A percentile compares a stretch with the other conserved stretches of the same genome.
phyloP scores from a whole-genome alignment of 2,888 invertebrate genomes.

The Microplitis deprimator region DNA sequence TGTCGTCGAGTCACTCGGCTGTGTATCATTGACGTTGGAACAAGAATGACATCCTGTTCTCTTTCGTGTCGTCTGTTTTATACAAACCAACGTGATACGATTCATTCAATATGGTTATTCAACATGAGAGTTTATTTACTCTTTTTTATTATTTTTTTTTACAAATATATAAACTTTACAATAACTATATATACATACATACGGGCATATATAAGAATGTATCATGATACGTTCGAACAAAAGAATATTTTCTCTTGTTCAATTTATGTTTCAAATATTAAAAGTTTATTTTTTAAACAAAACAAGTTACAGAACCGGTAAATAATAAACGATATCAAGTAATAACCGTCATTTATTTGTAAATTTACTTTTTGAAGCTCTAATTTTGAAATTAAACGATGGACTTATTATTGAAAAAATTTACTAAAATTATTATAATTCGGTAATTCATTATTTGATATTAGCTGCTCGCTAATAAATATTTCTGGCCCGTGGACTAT shows the following conservation, averaged over 20 bases:
- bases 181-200: neutral
- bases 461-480: too few relatives aligned
- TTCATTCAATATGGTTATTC: neutral
- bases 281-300: neutral
- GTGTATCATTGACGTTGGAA: neutral
- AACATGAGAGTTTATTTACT: neutral
- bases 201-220: neutral
- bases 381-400: too few relatives aligned
- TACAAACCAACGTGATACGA: slow-evolving; percentile 1
- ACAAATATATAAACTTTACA: neutral
- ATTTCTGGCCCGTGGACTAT: too few relatives aligned
- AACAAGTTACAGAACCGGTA: too few relatives aligned
- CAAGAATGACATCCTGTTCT: neutral
- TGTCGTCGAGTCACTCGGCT: slow-evolving; percentile 4
- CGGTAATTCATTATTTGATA: too few relatives aligned
- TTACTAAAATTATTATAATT: too few relatives aligned
- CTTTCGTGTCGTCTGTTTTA: neutral
- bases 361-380: too few relatives aligned
- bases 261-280: neutral
- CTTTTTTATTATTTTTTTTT: neutral
- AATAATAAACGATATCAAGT: too few relatives aligned
- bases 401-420: too few relatives aligned
- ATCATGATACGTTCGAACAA: neutral
- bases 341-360: too few relatives aligned
- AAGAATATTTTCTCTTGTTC: neutral